Evolutionary conservation across 2,113 vertebrate genomes (phyloP).

Genomic region (Arothron firmamentum): DNA sequence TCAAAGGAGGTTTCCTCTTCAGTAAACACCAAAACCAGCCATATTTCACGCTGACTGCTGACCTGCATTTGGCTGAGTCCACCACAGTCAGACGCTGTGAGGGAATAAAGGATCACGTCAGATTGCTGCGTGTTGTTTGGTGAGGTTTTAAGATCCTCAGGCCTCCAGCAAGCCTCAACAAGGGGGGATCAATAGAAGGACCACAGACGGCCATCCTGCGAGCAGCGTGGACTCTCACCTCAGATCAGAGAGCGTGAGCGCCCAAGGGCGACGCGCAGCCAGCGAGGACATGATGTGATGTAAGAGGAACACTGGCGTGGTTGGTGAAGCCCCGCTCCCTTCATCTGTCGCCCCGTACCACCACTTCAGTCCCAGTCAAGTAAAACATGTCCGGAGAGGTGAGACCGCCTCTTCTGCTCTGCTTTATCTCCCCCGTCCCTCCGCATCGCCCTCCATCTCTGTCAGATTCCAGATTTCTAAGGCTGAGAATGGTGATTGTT

Average conservation of each 20-base stretch:
- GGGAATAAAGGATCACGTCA: constrained; percentile 3
- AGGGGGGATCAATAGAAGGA: constrained; percentile 44
- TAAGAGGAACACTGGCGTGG: constrained; percentile 41
- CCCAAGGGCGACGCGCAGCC: constrained; percentile 26
- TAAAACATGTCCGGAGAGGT: constrained; percentile 35
- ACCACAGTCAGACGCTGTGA: too few relatives aligned
- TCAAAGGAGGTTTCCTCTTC: too few relatives aligned
- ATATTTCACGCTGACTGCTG: too few relatives aligned
- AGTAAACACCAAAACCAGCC: too few relatives aligned
- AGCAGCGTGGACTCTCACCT: constrained; percentile 29
- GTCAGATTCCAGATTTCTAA: neutral
- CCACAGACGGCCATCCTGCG: constrained; percentile 33
- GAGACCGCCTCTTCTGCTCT: neutral
- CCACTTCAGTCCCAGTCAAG: constrained; percentile 6
- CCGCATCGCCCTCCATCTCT: neutral
- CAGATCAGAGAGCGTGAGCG: constrained; percentile 31
- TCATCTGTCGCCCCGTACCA: constrained; percentile 14
- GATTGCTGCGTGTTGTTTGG: constrained; percentile 20
- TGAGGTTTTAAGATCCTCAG: constrained; percentile 20
- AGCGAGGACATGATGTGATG: constrained; percentile 32
- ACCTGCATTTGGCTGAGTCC: too few relatives aligned
- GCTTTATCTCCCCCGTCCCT: constrained; percentile 9
- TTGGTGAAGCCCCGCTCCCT: constrained; percentile 23
- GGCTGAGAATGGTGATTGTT: too few relatives aligned
- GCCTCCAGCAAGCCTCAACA: constrained; percentile 40